Conservation (phyloP, 2,113 vertebrate genomes). For the Microcebus griseorufus region DNA sequence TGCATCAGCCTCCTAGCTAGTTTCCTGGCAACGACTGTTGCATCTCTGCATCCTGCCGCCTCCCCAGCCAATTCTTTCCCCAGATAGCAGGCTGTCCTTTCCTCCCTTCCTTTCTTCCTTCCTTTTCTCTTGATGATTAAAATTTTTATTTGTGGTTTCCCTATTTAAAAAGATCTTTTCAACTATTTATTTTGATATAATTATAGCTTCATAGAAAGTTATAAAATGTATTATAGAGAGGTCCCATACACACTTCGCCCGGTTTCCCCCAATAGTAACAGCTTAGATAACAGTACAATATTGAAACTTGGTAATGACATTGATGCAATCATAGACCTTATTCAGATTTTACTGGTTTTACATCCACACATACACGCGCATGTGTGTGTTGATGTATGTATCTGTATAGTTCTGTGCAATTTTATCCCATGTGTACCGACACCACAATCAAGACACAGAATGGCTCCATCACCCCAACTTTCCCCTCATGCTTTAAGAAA, state of each 20-base stretch:
- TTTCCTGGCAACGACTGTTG: background rate
- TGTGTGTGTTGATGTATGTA: background rate
- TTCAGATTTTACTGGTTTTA: background rate
- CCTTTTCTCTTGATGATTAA: background rate
- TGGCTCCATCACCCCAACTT: background rate
- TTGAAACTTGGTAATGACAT: background rate
- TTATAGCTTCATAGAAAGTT: background rate
- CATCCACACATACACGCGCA: background rate
- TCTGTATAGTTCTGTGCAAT: background rate
- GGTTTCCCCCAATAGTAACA: background rate
- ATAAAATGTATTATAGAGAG: background rate
- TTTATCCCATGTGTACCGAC: background rate
- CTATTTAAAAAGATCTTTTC: constrained; percentile 3
- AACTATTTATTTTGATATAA: constrained; percentile 3
- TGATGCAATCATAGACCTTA: no score
- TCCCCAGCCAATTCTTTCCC: background rate
- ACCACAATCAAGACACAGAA: background rate
- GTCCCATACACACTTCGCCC: background rate
- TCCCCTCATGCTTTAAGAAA: background rate
- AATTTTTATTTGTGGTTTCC: background rate
- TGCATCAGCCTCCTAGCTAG: background rate
- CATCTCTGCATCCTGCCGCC: background rate
- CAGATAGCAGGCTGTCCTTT: background rate
- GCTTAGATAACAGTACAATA: background rate
- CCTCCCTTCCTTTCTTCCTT: background rate